These are phyloP conservation scores for Loxodonta africana DNA, from an alignment of 2,113 vertebrate species.

Conservation along the genomic window DNA sequence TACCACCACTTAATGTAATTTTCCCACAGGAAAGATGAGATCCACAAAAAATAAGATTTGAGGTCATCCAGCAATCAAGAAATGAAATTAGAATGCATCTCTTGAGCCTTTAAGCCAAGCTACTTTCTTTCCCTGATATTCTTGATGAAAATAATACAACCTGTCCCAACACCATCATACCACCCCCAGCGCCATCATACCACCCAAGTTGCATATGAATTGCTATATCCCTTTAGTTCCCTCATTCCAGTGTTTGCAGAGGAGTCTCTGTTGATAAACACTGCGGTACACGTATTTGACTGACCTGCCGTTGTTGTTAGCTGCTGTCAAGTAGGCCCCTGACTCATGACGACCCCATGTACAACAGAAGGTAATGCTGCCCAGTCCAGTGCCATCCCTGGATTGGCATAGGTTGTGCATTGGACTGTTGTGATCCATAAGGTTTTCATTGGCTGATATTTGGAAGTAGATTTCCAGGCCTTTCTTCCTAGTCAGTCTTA, in stretches of 20 bases:
- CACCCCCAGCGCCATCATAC: neutral
- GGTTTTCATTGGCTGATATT: too few relatives aligned
- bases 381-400: neutral
- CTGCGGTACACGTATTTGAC: neutral
- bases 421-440: too few relatives aligned
- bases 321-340: too few relatives aligned
- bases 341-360: too few relatives aligned
- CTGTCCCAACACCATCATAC: neutral
- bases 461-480: too few relatives aligned
- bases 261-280: neutral
- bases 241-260: neutral
- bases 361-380: too few relatives aligned
- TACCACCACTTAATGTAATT: neutral
- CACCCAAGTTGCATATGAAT: neutral
- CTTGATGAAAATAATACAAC: constrained; percentile 21
- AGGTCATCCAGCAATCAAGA: neutral
- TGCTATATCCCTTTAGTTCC: neutral
- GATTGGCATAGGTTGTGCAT: neutral
- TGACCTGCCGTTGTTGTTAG: neutral
- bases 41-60: neutral
- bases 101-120: neutral
- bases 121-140: neutral
- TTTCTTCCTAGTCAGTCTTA: too few relatives aligned
- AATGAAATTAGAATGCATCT: constrained; percentile 3
- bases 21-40: neutral